Conservation (phyloP, 2,113 vertebrate species). For the Neofelis nebulosa region DNA sequence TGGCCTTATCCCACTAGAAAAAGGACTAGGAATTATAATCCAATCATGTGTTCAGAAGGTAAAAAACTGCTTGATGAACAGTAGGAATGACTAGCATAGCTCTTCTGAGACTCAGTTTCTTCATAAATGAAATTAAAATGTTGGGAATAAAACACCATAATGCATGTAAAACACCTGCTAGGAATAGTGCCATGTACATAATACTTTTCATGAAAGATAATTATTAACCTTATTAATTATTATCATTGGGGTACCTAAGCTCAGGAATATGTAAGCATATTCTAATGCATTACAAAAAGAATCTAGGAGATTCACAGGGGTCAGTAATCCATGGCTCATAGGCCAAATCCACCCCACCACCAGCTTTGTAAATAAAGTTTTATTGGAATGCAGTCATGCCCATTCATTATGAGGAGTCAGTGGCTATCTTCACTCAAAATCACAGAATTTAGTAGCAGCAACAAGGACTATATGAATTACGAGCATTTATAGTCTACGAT, state of each 20-base stretch:
- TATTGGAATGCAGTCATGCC: not conserved
- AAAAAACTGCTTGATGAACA: not conserved
- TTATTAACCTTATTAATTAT: not conserved
- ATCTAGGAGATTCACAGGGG: not conserved
- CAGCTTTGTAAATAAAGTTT: not conserved
- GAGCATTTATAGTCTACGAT: not conserved
- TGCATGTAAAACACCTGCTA: not conserved
- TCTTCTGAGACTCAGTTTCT: not conserved
- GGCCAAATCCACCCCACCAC: not conserved
- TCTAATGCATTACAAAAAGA: not conserved
- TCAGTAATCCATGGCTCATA: not conserved
- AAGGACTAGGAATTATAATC: not conserved
- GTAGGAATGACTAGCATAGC: not conserved
- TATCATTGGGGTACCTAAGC: not conserved
- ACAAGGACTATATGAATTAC: not conserved
- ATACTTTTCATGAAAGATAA: slow-evolving; percentile 17
- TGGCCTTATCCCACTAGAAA: not conserved
- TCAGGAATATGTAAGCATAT: not conserved
- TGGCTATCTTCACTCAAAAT: not conserved
- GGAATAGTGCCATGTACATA: not conserved
- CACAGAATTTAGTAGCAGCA: not conserved
- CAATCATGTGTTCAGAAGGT: not conserved
- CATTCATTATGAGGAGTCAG: not conserved
- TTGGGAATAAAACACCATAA: not conserved
- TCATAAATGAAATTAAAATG: not conserved